A percentile compares a stretch with the other conserved stretches of the same genome.
Conservation (phyloP, 2,113 vertebrate species). For the Nothocercus julius region DNA sequence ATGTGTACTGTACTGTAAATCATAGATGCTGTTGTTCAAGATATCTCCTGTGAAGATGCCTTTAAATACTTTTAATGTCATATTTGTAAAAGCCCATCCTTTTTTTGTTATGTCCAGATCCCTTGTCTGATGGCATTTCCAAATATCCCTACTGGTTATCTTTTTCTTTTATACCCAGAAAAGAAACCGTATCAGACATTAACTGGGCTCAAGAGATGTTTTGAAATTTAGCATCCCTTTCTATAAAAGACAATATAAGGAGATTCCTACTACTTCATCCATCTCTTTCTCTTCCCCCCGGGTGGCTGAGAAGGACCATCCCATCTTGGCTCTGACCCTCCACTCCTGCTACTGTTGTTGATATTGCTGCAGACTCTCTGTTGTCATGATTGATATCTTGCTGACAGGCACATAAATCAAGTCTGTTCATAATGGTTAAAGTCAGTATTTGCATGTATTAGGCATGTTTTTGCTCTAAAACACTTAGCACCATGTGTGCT, state of each 20-base stretch:
- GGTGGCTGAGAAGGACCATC: conserved; percentile 67
- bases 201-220: not conserved
- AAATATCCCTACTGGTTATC: conserved; percentile 10
- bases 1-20: conserved; percentile 26
- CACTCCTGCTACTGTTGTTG: conserved; percentile 72
- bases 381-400: conserved; percentile 73
- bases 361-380: conserved; percentile 68
- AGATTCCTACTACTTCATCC: conserved; percentile 58
- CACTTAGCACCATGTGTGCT: conserved; percentile 57
- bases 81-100: not conserved
- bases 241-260: not conserved
- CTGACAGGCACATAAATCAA: conserved; percentile 74
- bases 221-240: conserved; percentile 19
- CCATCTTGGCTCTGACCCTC: conserved; percentile 71
- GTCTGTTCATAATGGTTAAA: conserved; percentile 61
- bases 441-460: conserved; percentile 63
- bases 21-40: conserved; percentile 20
- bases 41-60: conserved; percentile 13
- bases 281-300: conserved; percentile 61
- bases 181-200: conserved; percentile 24
- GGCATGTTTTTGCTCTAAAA: conserved; percentile 58
- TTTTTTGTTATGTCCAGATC: not conserved
- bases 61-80: not conserved
- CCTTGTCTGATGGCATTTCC: conserved; percentile 35
- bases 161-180: not conserved